Conservation (phyloP, 2,113 vertebrate species). For the zebrafish (Danio rerio) region GRCz12tu NC_133195.1:6132001-6132500, state of each 20-base stretch:
- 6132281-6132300: slow-evolving; percentile 96
- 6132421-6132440: slow-evolving; percentile 87
- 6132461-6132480: slow-evolving; percentile 98
- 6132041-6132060: slow-evolving; percentile 99
- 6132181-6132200: slow-evolving; percentile 94
- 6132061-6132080: slow-evolving; percentile 99
- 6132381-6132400: slow-evolving; percentile 98
- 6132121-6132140: slow-evolving; percentile 98
- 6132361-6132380: slow-evolving; percentile 96
- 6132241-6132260: slow-evolving; percentile 94
- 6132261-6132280: slow-evolving; percentile 99
- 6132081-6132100: slow-evolving; percentile 99
- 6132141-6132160: slow-evolving; percentile 99
- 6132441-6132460: slow-evolving; percentile 97
- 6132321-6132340: slow-evolving; percentile 95
- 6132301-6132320: slow-evolving; percentile 95
- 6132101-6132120: slow-evolving; percentile 99
- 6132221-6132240: slow-evolving; percentile 83
- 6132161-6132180: slow-evolving; percentile 96
- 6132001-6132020: slow-evolving; percentile 99
- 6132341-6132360: slow-evolving; percentile 97
- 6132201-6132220: slow-evolving; percentile 92
- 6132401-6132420: slow-evolving; percentile 94
- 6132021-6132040: slow-evolving; percentile 99
- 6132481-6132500: slow-evolving; percentile 99